Conservation (phyloP, 2,888 invertebrate genomes). For the Acanthococcus lagerstroemiae region DNA sequence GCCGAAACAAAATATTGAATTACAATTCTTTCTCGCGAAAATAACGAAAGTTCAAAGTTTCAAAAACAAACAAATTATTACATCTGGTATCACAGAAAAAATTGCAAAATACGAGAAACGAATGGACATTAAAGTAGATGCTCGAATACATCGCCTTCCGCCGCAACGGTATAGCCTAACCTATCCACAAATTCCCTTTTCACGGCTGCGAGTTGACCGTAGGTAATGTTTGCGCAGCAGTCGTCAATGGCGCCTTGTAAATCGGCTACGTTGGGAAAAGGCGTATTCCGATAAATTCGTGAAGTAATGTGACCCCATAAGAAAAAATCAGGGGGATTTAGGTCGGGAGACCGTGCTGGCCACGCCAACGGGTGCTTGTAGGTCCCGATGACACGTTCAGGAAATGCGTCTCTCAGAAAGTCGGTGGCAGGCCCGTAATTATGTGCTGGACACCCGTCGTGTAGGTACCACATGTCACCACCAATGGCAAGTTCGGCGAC, state of each 20-base stretch:
- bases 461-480: neutral
- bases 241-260: neutral
- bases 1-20: too few relatives aligned
- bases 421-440: neutral
- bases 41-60: too few relatives aligned
- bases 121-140: neutral
- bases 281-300: neutral
- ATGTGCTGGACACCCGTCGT: neutral
- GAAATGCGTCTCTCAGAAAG: neutral
- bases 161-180: neutral
- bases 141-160: neutral
- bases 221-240: neutral
- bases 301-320: neutral
- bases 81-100: too few relatives aligned
- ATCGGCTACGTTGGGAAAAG: neutral
- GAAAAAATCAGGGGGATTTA: too few relatives aligned
- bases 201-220: neutral
- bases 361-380: neutral
- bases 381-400: neutral
- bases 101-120: too few relatives aligned
- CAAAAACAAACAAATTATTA: too few relatives aligned
- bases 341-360: neutral
- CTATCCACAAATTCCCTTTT: neutral
- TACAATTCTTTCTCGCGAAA: too few relatives aligned
- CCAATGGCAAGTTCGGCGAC: neutral